Conservation (phyloP, 2,113 vertebrate species). For the Platichthys flesus region DNA sequence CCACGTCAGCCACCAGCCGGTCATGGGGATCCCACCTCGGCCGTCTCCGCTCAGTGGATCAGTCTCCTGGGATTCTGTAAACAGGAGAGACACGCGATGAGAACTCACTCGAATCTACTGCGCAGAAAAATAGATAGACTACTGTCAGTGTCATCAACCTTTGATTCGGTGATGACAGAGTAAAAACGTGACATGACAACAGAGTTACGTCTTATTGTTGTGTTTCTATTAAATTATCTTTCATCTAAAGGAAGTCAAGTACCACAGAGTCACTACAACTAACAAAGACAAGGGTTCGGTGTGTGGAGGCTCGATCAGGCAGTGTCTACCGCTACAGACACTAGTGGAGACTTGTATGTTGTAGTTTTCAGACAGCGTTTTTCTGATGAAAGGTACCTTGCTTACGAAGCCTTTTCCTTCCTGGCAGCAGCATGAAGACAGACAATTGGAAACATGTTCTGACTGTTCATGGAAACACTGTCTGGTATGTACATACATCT, state of each 20-base stretch:
- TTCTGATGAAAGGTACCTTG: conserved; percentile 64
- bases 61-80: conserved; percentile 78
- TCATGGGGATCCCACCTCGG: conserved; percentile 42
- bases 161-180: not conserved
- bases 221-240: not conserved
- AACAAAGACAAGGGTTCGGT: not conserved
- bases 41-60: conserved; percentile 76
- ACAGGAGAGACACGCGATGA: not conserved
- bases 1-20: conserved; percentile 81
- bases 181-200: not conserved
- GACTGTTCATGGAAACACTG: conserved; percentile 3
- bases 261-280: too few relatives aligned
- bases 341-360: not conserved
- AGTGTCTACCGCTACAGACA: not conserved
- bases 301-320: not conserved
- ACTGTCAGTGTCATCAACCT: not conserved
- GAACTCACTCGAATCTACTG: not conserved
- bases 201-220: not conserved
- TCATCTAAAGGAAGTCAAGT: not conserved
- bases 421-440: conserved; percentile 75
- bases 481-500: conserved; percentile 1
- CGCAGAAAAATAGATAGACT: not conserved
- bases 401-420: conserved; percentile 71
- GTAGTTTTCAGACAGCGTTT: too few relatives aligned
- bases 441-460: conserved; percentile 27